phyloP scores from a whole-genome alignment of 2,888 invertebrate species.

The Eupeodes luniger region DNA sequence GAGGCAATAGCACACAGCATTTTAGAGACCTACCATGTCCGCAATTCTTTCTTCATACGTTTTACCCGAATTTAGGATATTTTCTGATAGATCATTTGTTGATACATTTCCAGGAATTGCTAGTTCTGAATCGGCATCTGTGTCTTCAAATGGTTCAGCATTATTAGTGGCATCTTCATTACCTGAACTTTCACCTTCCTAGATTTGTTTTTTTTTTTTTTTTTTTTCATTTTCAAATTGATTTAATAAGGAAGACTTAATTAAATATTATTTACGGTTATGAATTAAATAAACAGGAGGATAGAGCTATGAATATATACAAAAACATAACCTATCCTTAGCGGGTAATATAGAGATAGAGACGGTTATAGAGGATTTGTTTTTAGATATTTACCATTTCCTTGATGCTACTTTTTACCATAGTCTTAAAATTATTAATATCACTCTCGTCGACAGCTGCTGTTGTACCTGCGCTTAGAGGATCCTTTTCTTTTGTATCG shows the following conservation, averaged over 20 bases:
- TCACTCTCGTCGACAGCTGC: conserved; percentile 76
- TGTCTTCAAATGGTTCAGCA: conserved; percentile 56
- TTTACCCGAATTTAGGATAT: conserved; percentile 81
- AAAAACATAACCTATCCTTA: conserved; percentile 47
- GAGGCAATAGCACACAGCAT: conserved; percentile 39
- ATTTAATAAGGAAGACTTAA: conserved; percentile 42
- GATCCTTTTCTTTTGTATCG: conserved; percentile 83
- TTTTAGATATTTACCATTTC: conserved; percentile 72
- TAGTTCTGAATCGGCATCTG: conserved; percentile 79
- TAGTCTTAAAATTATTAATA: conserved; percentile 73
- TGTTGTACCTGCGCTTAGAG: conserved; percentile 77
- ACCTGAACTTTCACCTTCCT: conserved; percentile 82
- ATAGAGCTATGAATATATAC: conserved; percentile 10
- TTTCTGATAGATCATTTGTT: conserved; percentile 77
- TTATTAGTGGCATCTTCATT: conserved; percentile 77
- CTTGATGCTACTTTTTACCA: conserved; percentile 69
- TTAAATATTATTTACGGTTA: conserved; percentile 13
- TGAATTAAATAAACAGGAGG: conserved; percentile 8
- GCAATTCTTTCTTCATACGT: conserved; percentile 88
- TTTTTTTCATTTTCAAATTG: conserved; percentile 77
- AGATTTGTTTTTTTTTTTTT: conserved; percentile 77
- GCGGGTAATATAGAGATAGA: conserved; percentile 38
- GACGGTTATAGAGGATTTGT: conserved; percentile 24
- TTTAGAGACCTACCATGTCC: conserved; percentile 86
- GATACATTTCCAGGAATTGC: conserved; percentile 78